Evolutionary conservation across 1,140 invertebrate species (phyloP).

Genomic region (Bursaphelenchus mucronatus): DNA sequence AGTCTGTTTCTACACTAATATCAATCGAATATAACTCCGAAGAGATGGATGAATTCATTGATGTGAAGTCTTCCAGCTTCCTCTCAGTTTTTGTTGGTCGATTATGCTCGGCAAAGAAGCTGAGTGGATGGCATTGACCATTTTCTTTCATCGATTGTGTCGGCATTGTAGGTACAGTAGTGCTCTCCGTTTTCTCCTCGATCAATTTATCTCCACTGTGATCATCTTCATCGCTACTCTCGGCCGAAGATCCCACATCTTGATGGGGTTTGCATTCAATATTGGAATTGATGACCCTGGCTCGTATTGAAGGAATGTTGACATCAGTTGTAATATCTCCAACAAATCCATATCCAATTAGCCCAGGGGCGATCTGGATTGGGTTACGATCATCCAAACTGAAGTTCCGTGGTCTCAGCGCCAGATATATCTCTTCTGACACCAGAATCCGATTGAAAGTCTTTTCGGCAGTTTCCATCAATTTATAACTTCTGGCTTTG

Average conservation of each 20-base stretch:
- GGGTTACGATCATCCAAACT: constrained; percentile 46
- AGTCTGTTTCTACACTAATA: constrained; percentile 54
- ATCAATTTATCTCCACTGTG: constrained; percentile 8
- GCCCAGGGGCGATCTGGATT: constrained; percentile 40
- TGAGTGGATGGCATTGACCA: constrained; percentile 26
- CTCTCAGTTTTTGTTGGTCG: background rate
- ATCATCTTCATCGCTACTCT: constrained; percentile 7
- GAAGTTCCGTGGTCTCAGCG: constrained; percentile 53
- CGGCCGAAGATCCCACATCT: constrained; percentile 16
- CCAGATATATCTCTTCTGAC: constrained; percentile 57
- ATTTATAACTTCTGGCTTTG: constrained; percentile 32
- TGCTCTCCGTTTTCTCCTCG: constrained; percentile 7
- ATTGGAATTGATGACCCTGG: background rate
- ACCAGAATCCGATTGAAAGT: constrained; percentile 38
- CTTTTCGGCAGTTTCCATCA: constrained; percentile 46
- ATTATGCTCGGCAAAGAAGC: constrained; percentile 14
- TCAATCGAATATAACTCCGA: constrained; percentile 59
- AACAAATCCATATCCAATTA: constrained; percentile 44
- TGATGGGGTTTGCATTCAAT: constrained; percentile 14
- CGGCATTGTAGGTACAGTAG: background rate
- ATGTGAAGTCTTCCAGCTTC: constrained; percentile 31
- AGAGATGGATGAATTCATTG: constrained; percentile 59
- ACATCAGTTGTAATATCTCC: constrained; percentile 29
- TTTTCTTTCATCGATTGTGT: constrained; percentile 1
- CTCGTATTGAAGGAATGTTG: constrained; percentile 7